Conservation (phyloP, 1,140 invertebrate genomes). For the Drosophila dunni region DNA sequence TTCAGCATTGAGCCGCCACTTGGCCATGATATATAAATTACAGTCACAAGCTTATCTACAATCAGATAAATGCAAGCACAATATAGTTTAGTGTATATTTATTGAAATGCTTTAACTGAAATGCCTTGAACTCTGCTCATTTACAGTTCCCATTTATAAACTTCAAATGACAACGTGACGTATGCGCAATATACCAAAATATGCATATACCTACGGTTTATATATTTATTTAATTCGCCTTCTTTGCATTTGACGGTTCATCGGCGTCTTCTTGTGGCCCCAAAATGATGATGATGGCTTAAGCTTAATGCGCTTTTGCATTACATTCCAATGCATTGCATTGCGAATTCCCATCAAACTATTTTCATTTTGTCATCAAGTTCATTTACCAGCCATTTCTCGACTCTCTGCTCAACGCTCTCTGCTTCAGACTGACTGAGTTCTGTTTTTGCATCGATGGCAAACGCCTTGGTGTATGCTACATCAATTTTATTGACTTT, state of each 20-base stretch:
- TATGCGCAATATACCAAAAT: conserved; percentile 25
- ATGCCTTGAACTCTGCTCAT: neutral
- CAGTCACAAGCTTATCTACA: conserved; percentile 6
- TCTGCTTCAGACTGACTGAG: neutral
- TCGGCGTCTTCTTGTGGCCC: conserved; percentile 24
- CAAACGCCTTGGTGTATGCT: conserved; percentile 63
- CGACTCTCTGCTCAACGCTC: no score
- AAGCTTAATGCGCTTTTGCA: conserved; percentile 41
- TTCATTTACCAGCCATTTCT: conserved; percentile 37
- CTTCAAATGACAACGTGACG: conserved; percentile 26
- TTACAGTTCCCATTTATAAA: neutral
- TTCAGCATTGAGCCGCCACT: conserved; percentile 13
- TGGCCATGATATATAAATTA: conserved; percentile 18
- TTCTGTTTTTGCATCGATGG: conserved; percentile 27
- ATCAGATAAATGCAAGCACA: neutral
- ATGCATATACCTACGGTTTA: conserved; percentile 25
- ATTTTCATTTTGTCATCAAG: conserved; percentile 59
- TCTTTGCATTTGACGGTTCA: conserved; percentile 21
- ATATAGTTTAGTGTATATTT: neutral
- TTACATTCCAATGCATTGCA: conserved; percentile 35
- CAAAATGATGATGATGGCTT: conserved; percentile 20
- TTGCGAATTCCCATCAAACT: conserved; percentile 36
- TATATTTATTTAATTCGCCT: conserved; percentile 66
- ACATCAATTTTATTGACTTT: conserved; percentile 85
- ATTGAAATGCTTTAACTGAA: conserved; percentile 11